These are phyloP conservation scores for Irena cyanogastra DNA, from an alignment of 2,113 vertebrate species.

Conservation along the genomic window DNA sequence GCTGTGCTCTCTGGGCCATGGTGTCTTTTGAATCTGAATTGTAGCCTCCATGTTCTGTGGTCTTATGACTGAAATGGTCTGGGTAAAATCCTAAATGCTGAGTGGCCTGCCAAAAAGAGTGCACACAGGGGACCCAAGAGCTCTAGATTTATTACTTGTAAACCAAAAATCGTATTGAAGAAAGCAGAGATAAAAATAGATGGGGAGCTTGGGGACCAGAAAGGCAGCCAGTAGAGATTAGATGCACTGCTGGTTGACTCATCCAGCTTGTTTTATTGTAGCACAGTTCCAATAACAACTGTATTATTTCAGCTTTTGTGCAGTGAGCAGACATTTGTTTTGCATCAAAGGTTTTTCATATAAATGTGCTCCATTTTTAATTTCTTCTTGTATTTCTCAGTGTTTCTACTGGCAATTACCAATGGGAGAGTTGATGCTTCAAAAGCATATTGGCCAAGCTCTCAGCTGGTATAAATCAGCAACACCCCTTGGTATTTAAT, in stretches of 20 bases:
- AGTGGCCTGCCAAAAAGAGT: constrained; percentile 52
- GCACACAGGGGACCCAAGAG: constrained; percentile 15
- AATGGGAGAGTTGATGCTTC: constrained; percentile 1
- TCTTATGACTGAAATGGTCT: neutral
- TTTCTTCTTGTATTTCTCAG: constrained; percentile 29
- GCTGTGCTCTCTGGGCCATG: neutral
- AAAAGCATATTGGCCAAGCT: neutral
- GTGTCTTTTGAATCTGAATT: neutral
- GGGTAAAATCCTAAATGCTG: constrained; percentile 31
- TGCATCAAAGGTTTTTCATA: constrained; percentile 45
- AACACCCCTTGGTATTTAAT: constrained; percentile 24
- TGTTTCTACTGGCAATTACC: neutral
- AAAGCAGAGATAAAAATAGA: constrained; percentile 69
- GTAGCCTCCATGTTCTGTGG: neutral
- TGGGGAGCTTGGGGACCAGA: constrained; percentile 48
- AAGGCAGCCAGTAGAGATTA: constrained; percentile 73
- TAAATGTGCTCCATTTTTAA: constrained; percentile 41
- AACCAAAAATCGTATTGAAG: constrained; percentile 64
- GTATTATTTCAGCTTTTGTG: constrained; percentile 62
- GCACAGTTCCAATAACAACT: constrained; percentile 58
- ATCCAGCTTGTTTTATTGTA: constrained; percentile 64
- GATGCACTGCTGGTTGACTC: constrained; percentile 65
- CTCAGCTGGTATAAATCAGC: constrained; percentile 61
- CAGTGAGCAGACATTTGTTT: constrained; percentile 54
- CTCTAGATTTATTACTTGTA: constrained; percentile 66